Conservation (phyloP, 2,113 vertebrate species). For the Ceuthmochares aereus region DNA sequence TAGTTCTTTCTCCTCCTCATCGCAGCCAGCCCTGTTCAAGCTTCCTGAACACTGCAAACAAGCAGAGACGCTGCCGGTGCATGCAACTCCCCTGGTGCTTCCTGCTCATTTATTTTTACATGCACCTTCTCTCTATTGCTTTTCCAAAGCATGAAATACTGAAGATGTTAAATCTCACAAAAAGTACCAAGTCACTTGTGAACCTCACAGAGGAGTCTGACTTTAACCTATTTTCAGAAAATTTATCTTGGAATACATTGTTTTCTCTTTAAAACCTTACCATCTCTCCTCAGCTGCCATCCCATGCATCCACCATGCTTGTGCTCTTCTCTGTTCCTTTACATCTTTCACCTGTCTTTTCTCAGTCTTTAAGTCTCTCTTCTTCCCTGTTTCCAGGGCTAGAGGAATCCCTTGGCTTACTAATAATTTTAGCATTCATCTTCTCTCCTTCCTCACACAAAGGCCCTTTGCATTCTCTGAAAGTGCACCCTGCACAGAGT, state of each 20-base stretch:
- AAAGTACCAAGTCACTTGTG: background rate
- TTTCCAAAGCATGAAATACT: background rate
- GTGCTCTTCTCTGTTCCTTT: background rate
- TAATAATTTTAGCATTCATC: background rate
- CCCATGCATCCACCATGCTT: background rate
- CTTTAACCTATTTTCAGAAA: background rate
- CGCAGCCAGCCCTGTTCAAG: background rate
- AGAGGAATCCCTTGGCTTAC: background rate
- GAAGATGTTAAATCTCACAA: background rate
- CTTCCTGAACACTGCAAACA: background rate
- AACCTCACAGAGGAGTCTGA: background rate
- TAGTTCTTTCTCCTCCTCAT: slow-evolving; percentile 1
- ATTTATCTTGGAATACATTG: background rate
- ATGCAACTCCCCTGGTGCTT: background rate
- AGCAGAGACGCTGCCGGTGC: background rate
- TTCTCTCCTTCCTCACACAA: slow-evolving; percentile 1
- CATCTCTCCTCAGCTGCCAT: background rate
- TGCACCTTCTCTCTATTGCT: background rate
- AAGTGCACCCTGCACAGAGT: background rate
- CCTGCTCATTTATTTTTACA: background rate
- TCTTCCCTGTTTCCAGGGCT: slow-evolving; percentile 1
- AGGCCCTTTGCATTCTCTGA: background rate
- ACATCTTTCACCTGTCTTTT: background rate
- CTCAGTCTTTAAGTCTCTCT: background rate
- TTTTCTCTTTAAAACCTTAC: slow-evolving; percentile 10